phyloP scores from a whole-genome alignment of 1,140 invertebrate species.

The Calliphora vicina region DNA sequence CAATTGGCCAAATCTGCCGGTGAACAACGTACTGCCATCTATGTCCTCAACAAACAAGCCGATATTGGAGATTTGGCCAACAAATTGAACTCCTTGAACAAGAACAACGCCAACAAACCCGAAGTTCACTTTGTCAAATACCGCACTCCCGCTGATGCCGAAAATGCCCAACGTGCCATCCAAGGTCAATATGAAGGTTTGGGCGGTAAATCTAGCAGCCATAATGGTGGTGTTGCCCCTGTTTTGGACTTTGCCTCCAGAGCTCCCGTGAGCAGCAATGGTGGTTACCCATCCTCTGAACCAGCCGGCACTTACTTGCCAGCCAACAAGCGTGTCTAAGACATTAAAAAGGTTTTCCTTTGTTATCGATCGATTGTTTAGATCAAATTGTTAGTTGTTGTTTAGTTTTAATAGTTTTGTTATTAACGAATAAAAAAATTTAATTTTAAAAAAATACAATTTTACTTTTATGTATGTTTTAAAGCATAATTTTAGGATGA shows the following conservation, averaged over 20 bases:
- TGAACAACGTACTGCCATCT: constrained; percentile 55
- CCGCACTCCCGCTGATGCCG: constrained; percentile 53
- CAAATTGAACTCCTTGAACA: constrained; percentile 47
- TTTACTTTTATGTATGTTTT: background rate
- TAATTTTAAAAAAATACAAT: background rate
- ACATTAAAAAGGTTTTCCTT: background rate
- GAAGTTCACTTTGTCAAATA: constrained; percentile 59
- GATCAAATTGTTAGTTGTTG: background rate
- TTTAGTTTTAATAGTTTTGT: constrained; percentile 19
- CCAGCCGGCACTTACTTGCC: constrained; percentile 24
- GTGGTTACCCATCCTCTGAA: background rate
- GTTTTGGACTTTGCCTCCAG: constrained; percentile 54
- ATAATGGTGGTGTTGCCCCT: constrained; percentile 53
- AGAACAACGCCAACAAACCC: constrained; percentile 50
- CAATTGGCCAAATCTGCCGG: constrained; percentile 52
- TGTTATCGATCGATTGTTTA: constrained; percentile 16
- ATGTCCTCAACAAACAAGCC: constrained; percentile 55
- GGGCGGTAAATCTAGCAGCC: constrained; percentile 44
- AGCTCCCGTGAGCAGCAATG: background rate
- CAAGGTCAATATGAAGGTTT: constrained; percentile 51
- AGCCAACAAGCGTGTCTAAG: constrained; percentile 28
- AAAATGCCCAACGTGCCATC: constrained; percentile 53
- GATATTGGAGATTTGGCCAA: constrained; percentile 52
- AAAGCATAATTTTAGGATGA: background rate
- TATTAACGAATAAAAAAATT: background rate